Conservation (phyloP, 2,113 vertebrate genomes). For the Vombatus ursinus region DNA sequence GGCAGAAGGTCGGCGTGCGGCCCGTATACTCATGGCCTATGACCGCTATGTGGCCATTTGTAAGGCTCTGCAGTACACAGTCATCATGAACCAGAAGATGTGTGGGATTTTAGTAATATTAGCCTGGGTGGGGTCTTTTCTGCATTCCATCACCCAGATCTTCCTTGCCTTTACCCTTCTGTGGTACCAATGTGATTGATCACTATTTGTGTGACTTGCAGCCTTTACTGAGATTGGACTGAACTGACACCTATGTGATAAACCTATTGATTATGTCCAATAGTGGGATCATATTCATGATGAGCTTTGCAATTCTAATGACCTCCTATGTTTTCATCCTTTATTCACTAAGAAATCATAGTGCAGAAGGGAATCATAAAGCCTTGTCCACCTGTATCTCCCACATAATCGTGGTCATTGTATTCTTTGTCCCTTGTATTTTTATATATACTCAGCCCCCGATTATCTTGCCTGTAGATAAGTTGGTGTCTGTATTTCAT, state of each 20-base stretch:
- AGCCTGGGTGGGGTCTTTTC: neutral
- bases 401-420: conserved; percentile 22
- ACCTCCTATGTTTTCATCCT: neutral
- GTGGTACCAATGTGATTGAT: conserved; percentile 45
- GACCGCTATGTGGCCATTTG: conserved; percentile 68
- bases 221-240: conserved; percentile 60
- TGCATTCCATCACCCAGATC: neutral
- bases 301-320: neutral
- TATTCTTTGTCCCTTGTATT: conserved; percentile 6
- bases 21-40: conserved; percentile 60
- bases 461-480: neutral
- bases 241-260: neutral
- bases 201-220: conserved; percentile 53
- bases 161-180: conserved; percentile 35
- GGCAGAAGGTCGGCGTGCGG: too few relatives aligned
- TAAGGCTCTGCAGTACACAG: conserved; percentile 51
- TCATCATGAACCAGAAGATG: neutral
- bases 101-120: neutral
- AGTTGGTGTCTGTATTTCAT: conserved; percentile 33
- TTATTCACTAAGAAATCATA: neutral
- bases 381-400: conserved; percentile 1
- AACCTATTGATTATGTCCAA: neutral
- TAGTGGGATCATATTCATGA: neutral
- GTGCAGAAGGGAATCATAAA: conserved; percentile 22
- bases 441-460: conserved; percentile 18